Conservation (phyloP, 2,797 vertebrate genomes). For the Hypotaenidia philippensis region DNA sequence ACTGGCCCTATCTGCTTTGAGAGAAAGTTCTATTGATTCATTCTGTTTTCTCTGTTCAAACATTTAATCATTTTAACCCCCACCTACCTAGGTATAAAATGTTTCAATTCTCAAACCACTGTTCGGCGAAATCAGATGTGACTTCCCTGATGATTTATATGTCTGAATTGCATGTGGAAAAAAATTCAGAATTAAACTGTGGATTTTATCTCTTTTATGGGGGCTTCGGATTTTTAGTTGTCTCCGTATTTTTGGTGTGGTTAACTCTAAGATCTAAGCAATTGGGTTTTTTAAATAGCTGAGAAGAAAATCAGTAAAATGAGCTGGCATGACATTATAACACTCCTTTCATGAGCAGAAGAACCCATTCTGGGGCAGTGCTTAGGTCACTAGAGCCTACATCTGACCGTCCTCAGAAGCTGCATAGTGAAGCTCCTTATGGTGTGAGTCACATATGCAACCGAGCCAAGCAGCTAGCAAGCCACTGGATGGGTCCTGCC, state of each 20-base stretch:
- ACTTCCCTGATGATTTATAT: neutral
- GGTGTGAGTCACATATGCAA: neutral
- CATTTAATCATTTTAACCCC: neutral
- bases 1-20: neutral
- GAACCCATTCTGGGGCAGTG: neutral
- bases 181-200: neutral
- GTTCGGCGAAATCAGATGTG: fast-evolving
- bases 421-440: neutral
- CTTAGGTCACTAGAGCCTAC: fast-evolving
- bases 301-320: neutral
- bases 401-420: neutral
- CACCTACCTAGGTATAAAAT: neutral
- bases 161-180: neutral
- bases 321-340: neutral
- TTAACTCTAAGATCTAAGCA: neutral
- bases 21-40: neutral
- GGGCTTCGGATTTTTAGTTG: neutral
- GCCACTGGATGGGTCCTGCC: neutral
- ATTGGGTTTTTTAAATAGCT: neutral
- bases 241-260: neutral
- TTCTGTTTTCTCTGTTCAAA: neutral
- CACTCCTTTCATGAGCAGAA: neutral
- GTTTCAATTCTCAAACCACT: neutral
- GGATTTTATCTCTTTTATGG: neutral
- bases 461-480: neutral